phyloP scores from a whole-genome alignment of 1,140 invertebrate genomes.

The Gyrodactylus salaris region DNA sequence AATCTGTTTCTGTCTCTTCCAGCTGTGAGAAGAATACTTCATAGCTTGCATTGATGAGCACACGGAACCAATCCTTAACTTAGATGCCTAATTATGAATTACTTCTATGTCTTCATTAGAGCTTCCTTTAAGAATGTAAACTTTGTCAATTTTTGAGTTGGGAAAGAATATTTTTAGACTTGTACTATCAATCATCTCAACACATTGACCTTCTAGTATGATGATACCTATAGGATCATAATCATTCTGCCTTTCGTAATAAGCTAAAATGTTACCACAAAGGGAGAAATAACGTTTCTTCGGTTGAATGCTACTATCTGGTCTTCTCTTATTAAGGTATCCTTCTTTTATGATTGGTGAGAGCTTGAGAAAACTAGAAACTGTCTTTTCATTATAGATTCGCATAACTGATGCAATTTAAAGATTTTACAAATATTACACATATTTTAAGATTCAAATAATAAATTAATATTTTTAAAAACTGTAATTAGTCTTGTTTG shows the following conservation, averaged over 20 bases:
- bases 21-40: background rate
- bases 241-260: background rate
- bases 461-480: background rate
- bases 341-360: background rate
- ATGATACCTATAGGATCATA: background rate
- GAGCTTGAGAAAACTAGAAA: background rate
- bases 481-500: no score
- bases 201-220: background rate
- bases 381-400: background rate
- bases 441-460: no score
- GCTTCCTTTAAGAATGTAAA: background rate
- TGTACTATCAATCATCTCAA: background rate
- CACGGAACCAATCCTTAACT: no score
- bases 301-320: background rate
- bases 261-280: background rate
- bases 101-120: background rate
- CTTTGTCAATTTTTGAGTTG: background rate
- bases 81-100: no score
- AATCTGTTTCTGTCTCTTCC: background rate
- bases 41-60: background rate
- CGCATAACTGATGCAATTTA: background rate
- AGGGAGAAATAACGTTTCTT: background rate
- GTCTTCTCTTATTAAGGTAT: background rate
- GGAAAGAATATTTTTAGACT: background rate
- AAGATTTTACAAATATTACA: no score